phyloP scores from a whole-genome alignment of 1,140 invertebrate genomes.

The Anastrepha obliqua region DNA sequence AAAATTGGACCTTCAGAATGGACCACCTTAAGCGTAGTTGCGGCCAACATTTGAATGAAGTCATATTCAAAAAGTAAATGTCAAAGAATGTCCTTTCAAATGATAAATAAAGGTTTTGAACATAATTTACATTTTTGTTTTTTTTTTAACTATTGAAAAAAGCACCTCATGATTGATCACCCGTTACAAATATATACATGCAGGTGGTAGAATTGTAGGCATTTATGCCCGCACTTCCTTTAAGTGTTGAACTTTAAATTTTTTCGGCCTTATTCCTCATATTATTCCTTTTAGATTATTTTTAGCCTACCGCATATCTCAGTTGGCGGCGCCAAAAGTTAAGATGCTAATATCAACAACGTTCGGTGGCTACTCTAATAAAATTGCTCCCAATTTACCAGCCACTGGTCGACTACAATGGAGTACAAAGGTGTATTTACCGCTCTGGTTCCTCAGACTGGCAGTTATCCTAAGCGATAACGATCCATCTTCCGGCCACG shows the following conservation, averaged over 20 bases:
- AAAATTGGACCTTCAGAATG: no score
- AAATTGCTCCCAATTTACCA: conserved; percentile 45
- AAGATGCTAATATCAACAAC: conserved; percentile 44
- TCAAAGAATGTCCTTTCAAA: no score
- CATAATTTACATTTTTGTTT: no score
- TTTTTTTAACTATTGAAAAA: no score
- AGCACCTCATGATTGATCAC: no score
- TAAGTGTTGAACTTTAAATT: neutral
- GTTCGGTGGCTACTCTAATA: neutral
- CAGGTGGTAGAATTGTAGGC: neutral
- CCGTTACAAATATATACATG: neutral
- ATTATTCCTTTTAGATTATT: neutral
- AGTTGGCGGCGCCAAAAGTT: conserved; percentile 25
- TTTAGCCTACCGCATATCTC: neutral
- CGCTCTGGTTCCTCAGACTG: neutral
- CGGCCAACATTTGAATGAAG: no score
- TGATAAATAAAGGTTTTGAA: no score
- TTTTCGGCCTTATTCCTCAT: neutral
- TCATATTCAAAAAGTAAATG: no score
- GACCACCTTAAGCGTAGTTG: no score
- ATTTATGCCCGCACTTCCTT: neutral
- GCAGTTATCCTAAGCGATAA: conserved; percentile 51
- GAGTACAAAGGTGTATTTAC: conserved; percentile 22
- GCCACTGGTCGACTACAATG: conserved; percentile 9
- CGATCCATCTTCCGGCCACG: conserved; percentile 54